A percentile compares a stretch with the other conserved stretches of the same genome.
Conservation (phyloP, 2,113 vertebrate genomes). For the Varanus komodoensis region DNA sequence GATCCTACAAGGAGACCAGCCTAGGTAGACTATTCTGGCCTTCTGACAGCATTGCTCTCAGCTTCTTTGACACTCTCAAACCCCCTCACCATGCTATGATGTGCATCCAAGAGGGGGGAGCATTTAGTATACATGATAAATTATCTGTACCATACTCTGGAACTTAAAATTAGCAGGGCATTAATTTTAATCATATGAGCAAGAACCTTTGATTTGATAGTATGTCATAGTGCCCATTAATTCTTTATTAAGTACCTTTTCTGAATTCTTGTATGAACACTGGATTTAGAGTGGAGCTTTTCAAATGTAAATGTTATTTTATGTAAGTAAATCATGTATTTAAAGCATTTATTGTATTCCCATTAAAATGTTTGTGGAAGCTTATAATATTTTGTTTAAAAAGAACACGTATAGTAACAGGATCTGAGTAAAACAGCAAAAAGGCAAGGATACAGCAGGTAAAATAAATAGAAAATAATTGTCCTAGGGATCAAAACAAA, state of each 20-base stretch:
- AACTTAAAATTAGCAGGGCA: not conserved
- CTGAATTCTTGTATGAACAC: not conserved
- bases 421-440: not conserved
- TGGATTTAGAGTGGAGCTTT: not conserved
- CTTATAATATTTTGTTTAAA: not conserved
- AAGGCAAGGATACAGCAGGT: not conserved
- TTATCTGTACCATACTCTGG: not conserved
- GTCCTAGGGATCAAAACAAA: not conserved
- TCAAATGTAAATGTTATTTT: slow-evolving; percentile 18
- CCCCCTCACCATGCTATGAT: too few relatives aligned
- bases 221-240: not conserved
- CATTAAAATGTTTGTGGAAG: not conserved
- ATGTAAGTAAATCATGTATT: slow-evolving; percentile 24
- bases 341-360: not conserved
- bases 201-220: not conserved
- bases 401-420: not conserved
- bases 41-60: too few relatives aligned
- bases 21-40: too few relatives aligned
- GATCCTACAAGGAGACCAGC: too few relatives aligned
- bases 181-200: not conserved
- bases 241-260: not conserved
- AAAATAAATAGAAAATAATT: not conserved
- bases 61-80: too few relatives aligned
- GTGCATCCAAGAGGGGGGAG: too few relatives aligned
- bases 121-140: not conserved